Evolutionary conservation across 2,113 vertebrate genomes (phyloP), one percentile per base, ranked within the genome.

Genomic region (Ifrita kowaldi): DNA sequence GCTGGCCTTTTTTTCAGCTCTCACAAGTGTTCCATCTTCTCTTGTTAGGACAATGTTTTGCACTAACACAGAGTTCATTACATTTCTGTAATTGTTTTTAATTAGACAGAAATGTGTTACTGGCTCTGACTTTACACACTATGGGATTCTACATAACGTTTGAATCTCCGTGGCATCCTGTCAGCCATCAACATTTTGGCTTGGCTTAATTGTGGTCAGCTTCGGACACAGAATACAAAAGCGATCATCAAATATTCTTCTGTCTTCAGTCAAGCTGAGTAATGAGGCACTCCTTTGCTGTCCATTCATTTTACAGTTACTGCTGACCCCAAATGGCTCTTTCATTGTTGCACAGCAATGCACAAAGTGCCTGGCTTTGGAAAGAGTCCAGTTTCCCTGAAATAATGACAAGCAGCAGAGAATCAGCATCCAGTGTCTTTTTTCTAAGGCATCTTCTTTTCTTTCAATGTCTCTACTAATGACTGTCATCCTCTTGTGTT

Each of bases 261-360:
- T 90, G 80, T 70, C 89, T 95, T 64, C 59, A 81, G 80, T 84
- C 86, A 93, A 67, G 86, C 91, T 90, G 93, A 95, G 52, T 95
- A 95, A 97, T 78, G 89, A 92, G 93, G 68, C 22, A 50, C 33
- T 95, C 76, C 86, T 92, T 78, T 89, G 64, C 91, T 81, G 44
- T 70, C 86, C 91, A 84, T 90, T 95, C 94, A 89, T 96, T 95
- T 93, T 92, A 87, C 81, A 90, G 87, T 73, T 94, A 87, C 69
- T 62, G 62, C 87, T 69, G 89, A 97, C 91, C 91, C 95, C 82
- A 83, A 65, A 96, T 59, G 77, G 57, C 63, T 95, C 59, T 88
- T 96, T 83, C 75, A 77, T 94, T 87, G 70, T 87, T 80, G 46
- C 78, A 79, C 62, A 91, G 82, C 50, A 84, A 68, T 67, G 70